Percentiles rank a stretch among this genome's conserved stretches.
Evolutionary conservation across 2,888 invertebrate species (phyloP).

Genomic region (Hypselothyrea guttata): DNA sequence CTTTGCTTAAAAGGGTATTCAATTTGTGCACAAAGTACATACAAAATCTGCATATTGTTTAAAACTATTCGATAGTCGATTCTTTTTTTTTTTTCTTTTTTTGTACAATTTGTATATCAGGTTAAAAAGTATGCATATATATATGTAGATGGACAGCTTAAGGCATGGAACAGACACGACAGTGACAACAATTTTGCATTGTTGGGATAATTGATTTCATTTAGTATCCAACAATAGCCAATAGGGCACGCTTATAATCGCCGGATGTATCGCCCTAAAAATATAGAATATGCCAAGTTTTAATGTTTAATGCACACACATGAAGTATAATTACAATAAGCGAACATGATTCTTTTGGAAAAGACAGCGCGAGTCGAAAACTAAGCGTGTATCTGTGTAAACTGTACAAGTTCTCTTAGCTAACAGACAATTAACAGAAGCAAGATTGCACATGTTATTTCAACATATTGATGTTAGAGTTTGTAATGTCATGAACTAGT

Average conservation of each 20-base stretch:
- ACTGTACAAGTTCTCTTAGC: slow-evolving; percentile 18
- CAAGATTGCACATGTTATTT: too few species aligned
- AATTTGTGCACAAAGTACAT: slow-evolving; percentile 27
- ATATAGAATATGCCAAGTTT: slow-evolving; percentile 71
- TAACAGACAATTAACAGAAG: slow-evolving; percentile 11
- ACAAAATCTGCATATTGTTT: slow-evolving; percentile 14
- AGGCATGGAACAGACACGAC: slow-evolving; percentile 68
- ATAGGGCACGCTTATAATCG: slow-evolving; percentile 95
- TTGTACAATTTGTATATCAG: slow-evolving; percentile 60
- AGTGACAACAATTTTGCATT: slow-evolving; percentile 49
- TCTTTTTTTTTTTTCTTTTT: slow-evolving; percentile 16
- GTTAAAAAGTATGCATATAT: slow-evolving; percentile 9
- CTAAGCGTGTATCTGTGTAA: slow-evolving; percentile 1
- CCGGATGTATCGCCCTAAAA: slow-evolving; percentile 95
- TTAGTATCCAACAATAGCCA: slow-evolving; percentile 88
- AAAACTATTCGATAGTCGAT: slow-evolving; percentile 50
- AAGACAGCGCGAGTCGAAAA: background rate
- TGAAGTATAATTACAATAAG: slow-evolving; percentile 36
- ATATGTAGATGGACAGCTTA: slow-evolving; percentile 25
- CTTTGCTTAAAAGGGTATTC: slow-evolving; percentile 37
- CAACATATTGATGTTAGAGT: too few species aligned
- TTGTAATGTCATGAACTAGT: too few species aligned
- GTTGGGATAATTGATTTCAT: slow-evolving; percentile 46
- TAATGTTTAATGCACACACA: slow-evolving; percentile 66
- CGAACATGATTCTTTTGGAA: background rate